Evolutionary conservation across 2,113 vertebrate species (phyloP).

Genomic region (Coracopsis vasa): DNA sequence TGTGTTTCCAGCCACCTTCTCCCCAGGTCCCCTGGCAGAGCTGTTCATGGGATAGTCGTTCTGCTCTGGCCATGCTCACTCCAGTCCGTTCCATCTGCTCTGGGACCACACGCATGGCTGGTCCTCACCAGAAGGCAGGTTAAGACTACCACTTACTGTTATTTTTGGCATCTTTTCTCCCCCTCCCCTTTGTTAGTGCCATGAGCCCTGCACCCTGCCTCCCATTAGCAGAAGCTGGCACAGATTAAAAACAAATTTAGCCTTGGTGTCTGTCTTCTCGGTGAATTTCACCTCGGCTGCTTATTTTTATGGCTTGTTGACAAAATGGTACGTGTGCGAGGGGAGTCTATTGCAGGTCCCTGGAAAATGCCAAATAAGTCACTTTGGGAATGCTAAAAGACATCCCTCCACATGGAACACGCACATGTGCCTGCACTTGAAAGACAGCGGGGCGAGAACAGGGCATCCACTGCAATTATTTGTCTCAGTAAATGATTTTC

Average conservation of each 20-base stretch:
- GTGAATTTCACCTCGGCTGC: background rate
- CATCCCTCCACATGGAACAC: background rate
- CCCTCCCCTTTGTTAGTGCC: background rate
- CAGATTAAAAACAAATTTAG: constrained; percentile 54
- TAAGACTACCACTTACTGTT: background rate
- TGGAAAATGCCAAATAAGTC: constrained; percentile 56
- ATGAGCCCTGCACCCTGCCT: background rate
- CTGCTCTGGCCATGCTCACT: background rate
- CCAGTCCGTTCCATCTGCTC: constrained; percentile 51
- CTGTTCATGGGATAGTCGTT: background rate
- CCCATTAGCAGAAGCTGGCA: constrained; percentile 16
- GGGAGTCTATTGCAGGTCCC: constrained; percentile 21
- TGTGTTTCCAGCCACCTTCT: background rate
- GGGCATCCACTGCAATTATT: background rate
- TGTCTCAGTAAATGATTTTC: background rate
- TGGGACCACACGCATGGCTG: background rate
- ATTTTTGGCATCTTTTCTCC: background rate
- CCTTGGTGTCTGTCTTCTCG: background rate
- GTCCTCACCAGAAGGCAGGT: constrained; percentile 3
- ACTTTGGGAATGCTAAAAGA: constrained; percentile 3
- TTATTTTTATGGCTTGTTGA: constrained; percentile 41
- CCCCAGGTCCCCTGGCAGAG: background rate
- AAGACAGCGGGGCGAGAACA: background rate
- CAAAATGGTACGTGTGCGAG: background rate
- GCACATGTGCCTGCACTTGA: background rate